Evolutionary conservation across 2,113 vertebrate species (phyloP).

Genomic region (Platichthys stellatus): DNA sequence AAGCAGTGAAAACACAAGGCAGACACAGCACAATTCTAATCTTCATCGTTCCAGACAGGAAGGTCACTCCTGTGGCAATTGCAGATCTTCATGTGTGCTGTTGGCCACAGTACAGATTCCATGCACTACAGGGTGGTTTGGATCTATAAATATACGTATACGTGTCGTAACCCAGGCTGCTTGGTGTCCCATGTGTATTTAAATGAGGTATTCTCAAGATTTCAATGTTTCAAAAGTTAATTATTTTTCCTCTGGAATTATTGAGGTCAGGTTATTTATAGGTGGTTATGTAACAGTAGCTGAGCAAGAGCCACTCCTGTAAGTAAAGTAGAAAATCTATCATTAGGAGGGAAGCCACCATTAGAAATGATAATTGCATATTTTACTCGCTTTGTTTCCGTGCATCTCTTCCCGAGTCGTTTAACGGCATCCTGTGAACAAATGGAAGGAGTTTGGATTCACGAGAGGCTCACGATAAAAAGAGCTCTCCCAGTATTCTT

Average conservation of each 20-base stretch:
- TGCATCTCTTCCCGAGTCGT: not conserved
- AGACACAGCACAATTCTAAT: conserved; percentile 80
- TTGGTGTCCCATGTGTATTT: not conserved
- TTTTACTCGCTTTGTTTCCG: not conserved
- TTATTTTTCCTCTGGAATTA: conserved; percentile 6
- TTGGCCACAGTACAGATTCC: conserved; percentile 56
- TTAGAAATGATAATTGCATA: conserved; percentile 16
- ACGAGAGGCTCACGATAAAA: not conserved
- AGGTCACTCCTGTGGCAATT: conserved; percentile 75
- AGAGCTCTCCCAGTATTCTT: not conserved
- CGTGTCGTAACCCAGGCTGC: not conserved
- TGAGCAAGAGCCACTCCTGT: conserved; percentile 16
- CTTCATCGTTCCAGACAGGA: conserved; percentile 78
- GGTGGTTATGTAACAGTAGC: conserved; percentile 52
- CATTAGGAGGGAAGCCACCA: conserved; percentile 17
- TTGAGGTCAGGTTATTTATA: conserved; percentile 50
- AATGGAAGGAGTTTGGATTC: conserved; percentile 3
- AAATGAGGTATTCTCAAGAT: not conserved
- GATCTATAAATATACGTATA: conserved; percentile 1
- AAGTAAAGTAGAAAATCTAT: conserved; percentile 14
- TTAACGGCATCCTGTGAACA: not conserved
- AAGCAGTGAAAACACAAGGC: conserved; percentile 80
- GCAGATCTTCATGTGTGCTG: conserved; percentile 55
- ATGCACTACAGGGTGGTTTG: conserved; percentile 9
- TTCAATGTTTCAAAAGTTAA: not conserved